Base-by-base conservation (phyloP, 1,140 invertebrate species). In the Drosophila nannoptera region DNA sequence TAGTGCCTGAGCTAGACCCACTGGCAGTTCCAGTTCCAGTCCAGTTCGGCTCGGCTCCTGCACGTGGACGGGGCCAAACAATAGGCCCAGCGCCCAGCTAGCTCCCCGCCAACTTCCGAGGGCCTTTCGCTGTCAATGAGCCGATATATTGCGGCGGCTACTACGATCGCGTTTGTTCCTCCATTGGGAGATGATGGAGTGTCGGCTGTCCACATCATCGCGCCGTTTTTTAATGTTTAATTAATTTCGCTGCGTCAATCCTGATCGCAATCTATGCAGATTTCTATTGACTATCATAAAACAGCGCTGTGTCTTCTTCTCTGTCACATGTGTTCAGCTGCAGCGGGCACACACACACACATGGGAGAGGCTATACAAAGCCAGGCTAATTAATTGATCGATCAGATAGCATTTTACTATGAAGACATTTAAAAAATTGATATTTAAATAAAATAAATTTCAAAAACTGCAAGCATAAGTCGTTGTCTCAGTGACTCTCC, bases 361-460 rank as follows among this genome's bases (percentile, higher is more conserved):
- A n/a, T 40, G 12, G 70, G 67, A 78, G 40, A 40, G 35, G 22
- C 63, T 40, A 62, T 65, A 55, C 52, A 32, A 73, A 76, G 75
- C 74, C 66, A 65, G 65, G 67, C 73, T 80, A 84, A 84, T 84
- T 84, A 84, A 84, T 84, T 86, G 80, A 74, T 74, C 62, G 76
- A 84, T 84, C 80, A 80, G 80, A 84, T 84, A 84, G 76, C 68
- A 67, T 61, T 84, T 63, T 72, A 73, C 76, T 80, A 81, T 83
- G 61, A 83, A 84, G 80, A 84, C 80, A 86, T 84, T 86, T 81
- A 52, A 63, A 71, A 77, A 73, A 75, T 64, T 73, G 45, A 78
- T 80, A 78, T 73, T 69, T 84, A 68, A 84, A 56, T 52, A 68
- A 84, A 80, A 77, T 72, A 77, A 68, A 84, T 84, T 67, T 66